Base-by-base conservation (phyloP, 2,113 vertebrate species). In the Seriola aureovittata region DNA sequence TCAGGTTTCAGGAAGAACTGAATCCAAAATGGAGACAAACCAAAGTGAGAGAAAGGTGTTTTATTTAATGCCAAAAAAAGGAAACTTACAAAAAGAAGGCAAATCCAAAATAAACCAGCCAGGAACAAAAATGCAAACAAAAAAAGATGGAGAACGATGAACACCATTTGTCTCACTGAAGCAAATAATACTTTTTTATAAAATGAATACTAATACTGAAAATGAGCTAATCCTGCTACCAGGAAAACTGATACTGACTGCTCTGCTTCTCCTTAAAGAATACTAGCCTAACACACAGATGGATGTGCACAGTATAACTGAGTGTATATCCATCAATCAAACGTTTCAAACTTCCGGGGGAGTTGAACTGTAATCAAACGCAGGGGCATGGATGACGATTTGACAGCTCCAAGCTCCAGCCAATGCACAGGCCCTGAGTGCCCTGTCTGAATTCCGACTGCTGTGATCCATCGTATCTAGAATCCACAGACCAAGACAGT, bases 401-500 rank as follows among this genome's bases (percentile, higher is more conserved):
- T 84, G 85, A 76, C 75, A 72, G 70, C 69, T 50, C 46, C 66
- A 29, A 48, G 80, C 71, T 71, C 55, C 13, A 50, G 40, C 64
- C n/a, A 46, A 32, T 29, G 21, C 52, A 50, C 60, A 21, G 62
- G 40, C n/a, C 73, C 6, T 57, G n/a, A 34, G 58, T 23, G 40
- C n/a, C 13, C 57, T 32, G 36, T 69, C 75, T 57, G 57, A 63
- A 58, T 81, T 52, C 42, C 60, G 70, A 50, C 48, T 19, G 29
- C 82, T 29, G 55, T 12, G 63, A 65, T 65, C 38, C 14, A 16
- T 25, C 1, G 6, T 10, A 21, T 60, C 55, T 25, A 3, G 36
- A 38, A 83, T 82, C 58, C 75, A 38, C 13, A 21, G 78, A 85
- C 71, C 73, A 71, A 67, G 78, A 85, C 59, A 66, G 78, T 80